Base-by-base conservation (phyloP, 2,888 invertebrate species). In the Sycophila texana region DNA sequence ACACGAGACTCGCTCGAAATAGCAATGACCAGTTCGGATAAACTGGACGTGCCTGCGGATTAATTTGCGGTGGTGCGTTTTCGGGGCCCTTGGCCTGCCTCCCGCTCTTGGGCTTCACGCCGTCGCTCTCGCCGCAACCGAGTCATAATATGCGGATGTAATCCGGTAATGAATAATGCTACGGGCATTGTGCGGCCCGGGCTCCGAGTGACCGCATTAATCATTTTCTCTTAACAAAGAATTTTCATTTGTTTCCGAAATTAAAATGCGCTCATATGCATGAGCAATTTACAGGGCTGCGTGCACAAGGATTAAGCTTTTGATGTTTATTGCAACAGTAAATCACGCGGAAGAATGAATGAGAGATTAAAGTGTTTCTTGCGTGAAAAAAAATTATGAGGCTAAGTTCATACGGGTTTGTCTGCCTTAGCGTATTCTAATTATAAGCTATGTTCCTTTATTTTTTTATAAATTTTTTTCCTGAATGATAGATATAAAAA, bases 41-140 rank as follows among this genome's bases (percentile, higher is more conserved):
- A 81, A 76, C 77, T 77, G 77, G 74, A 79, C 81, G 79, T 74
- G 72, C 66, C 65, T 77, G 76, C 51, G 74, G 79, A 81, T 78
- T 81, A 79, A 79, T 79, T 79, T 81, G 81, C 70, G 79, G 74
- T 55, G 20, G 7, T 20, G 22, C 13, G 18, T 12, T 5, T 13
- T 16, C 53, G 30, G 13, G 10, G 16, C 22, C 22, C 58, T 57
- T 4, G 4, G 22, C 39, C 60, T 61, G 49, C 26, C 20, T 53
- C 18, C 13, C 0, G 53, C 39, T 16, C 10, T 49, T n/a, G 39
- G 39, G 39, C 39, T 10, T 10, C 39, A 7, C 14, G 10, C 20
- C 39, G 16, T 7, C 20, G 55, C 10, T 63, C 49, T 73, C 58
- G 20, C 74, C 67, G 51, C 75, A 73, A 71, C 30, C 65, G 55